Evolutionary conservation across 2,797 vertebrate genomes (phyloP), one percentile per base, ranked within the genome.

Genomic region (Gymnothorax javanicus): DNA sequence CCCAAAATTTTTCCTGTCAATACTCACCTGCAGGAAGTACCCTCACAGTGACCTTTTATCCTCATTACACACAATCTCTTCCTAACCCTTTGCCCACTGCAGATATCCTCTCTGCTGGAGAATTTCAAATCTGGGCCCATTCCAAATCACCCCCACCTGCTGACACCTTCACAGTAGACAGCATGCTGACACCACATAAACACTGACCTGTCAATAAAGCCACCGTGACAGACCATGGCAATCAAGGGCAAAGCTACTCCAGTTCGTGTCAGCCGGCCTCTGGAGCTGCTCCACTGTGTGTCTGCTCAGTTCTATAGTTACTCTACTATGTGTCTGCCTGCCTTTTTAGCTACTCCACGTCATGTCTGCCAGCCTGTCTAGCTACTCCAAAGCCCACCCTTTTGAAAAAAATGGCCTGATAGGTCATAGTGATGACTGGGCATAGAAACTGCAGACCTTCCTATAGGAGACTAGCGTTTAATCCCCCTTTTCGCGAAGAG

Each of bases 171-270:
- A 54, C 93, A 88, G 91, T 88, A 86, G 96, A 96, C 96, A 95
- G 96, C 96, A 94, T 92, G 96, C 95, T 97, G 96, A 97, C 96
- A 94, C 88, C 94, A 94, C 96, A 97, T 96, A 97, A 97, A 97
- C 97, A 98, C 97, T 96, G 96, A 96, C 96, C 96, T 96, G 96
- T 97, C 97, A 96, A 97, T 96, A 96, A 93, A 93, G 92, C 93
- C 91, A 20, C 91, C 92, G 92, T 92, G 91, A 73, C 25, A 33
- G 27, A 33, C 69, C 69, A 25, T 33, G 25, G 8, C 25, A 27
- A 73, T 73, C 69, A 33, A 73, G 25, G 12, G 69, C 69, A 33
- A 27, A 73, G 69, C 25, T 33, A 2, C 27, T 27, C 62, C 62
- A 7, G 3, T 67, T 7, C 20, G 62, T 67, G 62, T 67, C 62